Evolutionary conservation across 2,113 vertebrate genomes (phyloP), one percentile per base, ranked within the genome.

Genomic region (Typhlomys cinereus): DNA sequence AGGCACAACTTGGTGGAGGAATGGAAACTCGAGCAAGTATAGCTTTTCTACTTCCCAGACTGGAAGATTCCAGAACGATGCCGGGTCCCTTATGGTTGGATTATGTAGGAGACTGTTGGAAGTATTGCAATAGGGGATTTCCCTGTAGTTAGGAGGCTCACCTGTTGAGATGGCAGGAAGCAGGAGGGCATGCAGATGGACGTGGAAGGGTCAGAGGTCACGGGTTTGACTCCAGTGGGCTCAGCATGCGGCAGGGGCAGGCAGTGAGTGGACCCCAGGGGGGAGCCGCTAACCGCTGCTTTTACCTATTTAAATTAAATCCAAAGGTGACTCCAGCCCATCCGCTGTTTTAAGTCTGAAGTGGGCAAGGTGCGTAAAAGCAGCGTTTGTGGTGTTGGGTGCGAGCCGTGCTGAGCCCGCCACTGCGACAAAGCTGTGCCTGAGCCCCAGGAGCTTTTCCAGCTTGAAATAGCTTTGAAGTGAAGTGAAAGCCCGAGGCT

Each of bases 201-300:
- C 46, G 59, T 50, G 52, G 46, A 14, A 0, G 10, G 15, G 6
- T n/a, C n/a, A n/a, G n/a, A n/a, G n/a, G n/a, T n/a, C n/a, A n/a
- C n/a, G n/a, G n/a, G n/a, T n/a, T n/a, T n/a, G n/a, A n/a, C n/a
- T n/a, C n/a, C n/a, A n/a, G n/a, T n/a, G n/a, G n/a, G n/a, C n/a
- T n/a, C n/a, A n/a, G n/a, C n/a, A 29, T 21, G 21, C 7, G 4
- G 15, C 20, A 12, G 67, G 46, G 2, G 1, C 1, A 3, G 14
- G 36, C 21, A 27, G 15, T 27, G 8, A 29, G 34, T 31, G n/a
- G n/a, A n/a, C n/a, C n/a, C n/a, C n/a, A n/a, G n/a, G n/a, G n/a
- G n/a, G n/a, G n/a, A n/a, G n/a, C n/a, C n/a, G n/a, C n/a, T n/a
- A n/a, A n/a, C n/a, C n/a, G n/a, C n/a, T n/a, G n/a, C n/a, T n/a